Evolutionary conservation across 92 coral and sea anemone genomes (phyloP).

Genomic region (Zoanthus gigantus): DNA sequence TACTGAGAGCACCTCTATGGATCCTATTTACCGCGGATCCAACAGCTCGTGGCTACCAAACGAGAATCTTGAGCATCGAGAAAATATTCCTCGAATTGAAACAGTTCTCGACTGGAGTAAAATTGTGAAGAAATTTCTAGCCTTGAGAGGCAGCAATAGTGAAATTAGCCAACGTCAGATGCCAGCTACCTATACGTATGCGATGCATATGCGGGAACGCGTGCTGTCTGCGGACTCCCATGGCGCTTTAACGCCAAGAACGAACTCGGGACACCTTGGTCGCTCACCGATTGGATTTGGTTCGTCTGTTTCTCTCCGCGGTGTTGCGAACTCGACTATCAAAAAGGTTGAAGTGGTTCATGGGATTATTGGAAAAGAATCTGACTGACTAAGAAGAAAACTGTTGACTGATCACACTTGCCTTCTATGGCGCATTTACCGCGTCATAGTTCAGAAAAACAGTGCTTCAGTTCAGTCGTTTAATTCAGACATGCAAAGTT

Average conservation of each 20-base stretch:
- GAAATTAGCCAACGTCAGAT: conserved; percentile 54
- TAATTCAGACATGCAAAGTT: too few relatives aligned
- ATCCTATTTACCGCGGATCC: conserved; percentile 68
- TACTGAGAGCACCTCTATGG: conserved; percentile 76
- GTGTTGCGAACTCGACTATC: conserved; percentile 81
- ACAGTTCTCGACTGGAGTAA: conserved; percentile 90
- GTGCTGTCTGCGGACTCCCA: conserved; percentile 48
- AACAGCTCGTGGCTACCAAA: conserved; percentile 41
- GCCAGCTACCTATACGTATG: conserved; percentile 35
- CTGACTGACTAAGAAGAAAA: background rate
- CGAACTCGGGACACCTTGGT: conserved; percentile 54
- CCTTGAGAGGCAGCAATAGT: conserved; percentile 71
- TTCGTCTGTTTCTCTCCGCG: conserved; percentile 83
- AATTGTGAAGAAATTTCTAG: conserved; percentile 79
- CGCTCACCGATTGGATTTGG: conserved; percentile 77
- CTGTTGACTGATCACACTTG: too few relatives aligned
- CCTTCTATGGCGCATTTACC: too few relatives aligned
- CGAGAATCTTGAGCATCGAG: conserved; percentile 60
- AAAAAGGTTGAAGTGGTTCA: conserved; percentile 79
- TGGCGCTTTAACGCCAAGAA: conserved; percentile 60
- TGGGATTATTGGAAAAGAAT: conserved; percentile 60
- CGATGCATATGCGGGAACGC: conserved; percentile 51
- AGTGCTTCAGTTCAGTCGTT: too few relatives aligned
- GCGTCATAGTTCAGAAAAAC: too few relatives aligned
- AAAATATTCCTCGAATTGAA: conserved; percentile 77